phyloP scores from a whole-genome alignment of 1,140 invertebrate genomes.

The Thrips palmi region DNA sequence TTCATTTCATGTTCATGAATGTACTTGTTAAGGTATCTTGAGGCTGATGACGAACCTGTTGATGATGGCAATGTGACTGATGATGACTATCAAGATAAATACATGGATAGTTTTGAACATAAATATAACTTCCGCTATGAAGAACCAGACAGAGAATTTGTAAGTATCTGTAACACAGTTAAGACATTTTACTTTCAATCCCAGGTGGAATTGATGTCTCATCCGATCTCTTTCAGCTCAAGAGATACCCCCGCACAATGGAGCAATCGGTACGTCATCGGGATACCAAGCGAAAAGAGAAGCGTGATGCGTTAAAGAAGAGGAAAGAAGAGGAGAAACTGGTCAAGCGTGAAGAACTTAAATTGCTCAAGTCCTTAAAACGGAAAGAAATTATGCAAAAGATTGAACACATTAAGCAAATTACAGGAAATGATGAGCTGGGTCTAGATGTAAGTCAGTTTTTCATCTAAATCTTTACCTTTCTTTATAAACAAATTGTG shows the following conservation, averaged over 20 bases:
- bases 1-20: background rate
- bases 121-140: constrained; percentile 95
- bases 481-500: background rate
- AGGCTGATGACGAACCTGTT: constrained; percentile 37
- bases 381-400: constrained; percentile 81
- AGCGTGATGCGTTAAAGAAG: constrained; percentile 53
- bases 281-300: constrained; percentile 57
- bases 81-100: constrained; percentile 60
- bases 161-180: too few species aligned
- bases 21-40: constrained; percentile 29
- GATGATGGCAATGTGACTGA: constrained; percentile 42
- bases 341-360: constrained; percentile 68
- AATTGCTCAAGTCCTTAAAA: constrained; percentile 70
- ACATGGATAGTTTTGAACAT: too few species aligned
- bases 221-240: constrained; percentile 37
- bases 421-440: constrained; percentile 67
- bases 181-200: background rate
- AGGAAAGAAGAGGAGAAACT: constrained; percentile 69
- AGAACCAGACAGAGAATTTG: constrained; percentile 87
- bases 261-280: constrained; percentile 62
- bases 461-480: constrained; percentile 1
- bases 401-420: constrained; percentile 67
- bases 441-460: constrained; percentile 18
- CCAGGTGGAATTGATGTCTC: background rate
- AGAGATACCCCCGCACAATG: constrained; percentile 77